A percentile compares a stretch with the other conserved stretches of the same genome.
These are phyloP conservation scores for Trichacis sp. DNA, from an alignment of 2,888 invertebrate species.

Conservation along the genomic window DNA sequence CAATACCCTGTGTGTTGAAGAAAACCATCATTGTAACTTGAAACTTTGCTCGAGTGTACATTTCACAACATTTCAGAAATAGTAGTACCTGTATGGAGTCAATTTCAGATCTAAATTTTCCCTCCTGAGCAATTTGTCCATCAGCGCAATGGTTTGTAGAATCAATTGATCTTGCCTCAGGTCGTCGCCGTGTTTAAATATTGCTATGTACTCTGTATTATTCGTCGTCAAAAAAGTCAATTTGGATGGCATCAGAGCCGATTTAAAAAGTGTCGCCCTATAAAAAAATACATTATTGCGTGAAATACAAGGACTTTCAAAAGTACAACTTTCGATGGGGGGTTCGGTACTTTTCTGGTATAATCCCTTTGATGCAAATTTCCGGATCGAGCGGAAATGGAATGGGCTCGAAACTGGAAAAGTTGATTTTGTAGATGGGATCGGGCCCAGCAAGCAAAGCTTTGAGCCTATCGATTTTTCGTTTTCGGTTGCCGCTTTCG, in stretches of 20 bases:
- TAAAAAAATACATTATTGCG: too few relatives aligned
- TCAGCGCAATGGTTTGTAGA: slow-evolving; percentile 96
- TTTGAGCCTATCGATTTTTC: slow-evolving; percentile 91
- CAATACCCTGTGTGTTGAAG: slow-evolving; percentile 84
- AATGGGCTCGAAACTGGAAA: slow-evolving; percentile 90
- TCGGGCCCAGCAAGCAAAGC: slow-evolving; percentile 85
- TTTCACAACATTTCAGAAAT: too few relatives aligned
- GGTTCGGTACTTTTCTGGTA: slow-evolving; percentile 85
- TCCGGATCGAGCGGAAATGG: slow-evolving; percentile 96
- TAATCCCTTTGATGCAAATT: slow-evolving; percentile 87
- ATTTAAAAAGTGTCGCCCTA: slow-evolving; percentile 93
- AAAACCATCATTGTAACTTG: too few relatives aligned
- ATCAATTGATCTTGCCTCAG: slow-evolving; percentile 97
- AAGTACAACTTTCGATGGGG: too few relatives aligned
- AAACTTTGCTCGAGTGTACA: too few relatives aligned
- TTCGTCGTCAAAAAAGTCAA: slow-evolving; percentile 88
- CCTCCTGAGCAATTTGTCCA: slow-evolving; percentile 93
- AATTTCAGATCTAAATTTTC: slow-evolving; percentile 97
- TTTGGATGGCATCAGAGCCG: slow-evolving; percentile 94
- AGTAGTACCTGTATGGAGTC: slow-evolving; percentile 85
- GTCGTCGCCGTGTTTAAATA: slow-evolving; percentile 98
- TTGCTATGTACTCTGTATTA: slow-evolving; percentile 89
- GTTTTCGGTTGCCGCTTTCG: slow-evolving; percentile 91
- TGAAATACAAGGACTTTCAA: too few relatives aligned
- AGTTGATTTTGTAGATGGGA: slow-evolving; percentile 84